Evolutionary conservation across 2,888 invertebrate species (phyloP).

Genomic region (Mylabris sibirica): DNA sequence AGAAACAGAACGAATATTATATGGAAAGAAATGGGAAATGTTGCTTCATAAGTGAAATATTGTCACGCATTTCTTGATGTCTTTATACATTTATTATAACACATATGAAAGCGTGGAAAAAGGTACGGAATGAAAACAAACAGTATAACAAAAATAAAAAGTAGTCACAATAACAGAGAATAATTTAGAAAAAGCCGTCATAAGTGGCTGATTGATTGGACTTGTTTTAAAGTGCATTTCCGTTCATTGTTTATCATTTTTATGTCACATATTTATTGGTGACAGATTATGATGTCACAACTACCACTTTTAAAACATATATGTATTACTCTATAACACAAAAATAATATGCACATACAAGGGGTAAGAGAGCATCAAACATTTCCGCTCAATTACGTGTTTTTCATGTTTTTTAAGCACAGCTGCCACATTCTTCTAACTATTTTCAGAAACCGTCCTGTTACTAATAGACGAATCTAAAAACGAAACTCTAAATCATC

Average conservation of each 20-base stretch:
- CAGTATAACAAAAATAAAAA: neutral
- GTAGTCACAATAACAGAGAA: conserved; percentile 10
- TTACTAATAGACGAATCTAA: neutral
- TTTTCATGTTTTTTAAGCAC: neutral
- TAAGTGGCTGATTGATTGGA: conserved; percentile 49
- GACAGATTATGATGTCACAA: conserved; percentile 10
- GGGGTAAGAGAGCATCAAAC: neutral
- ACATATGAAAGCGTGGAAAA: neutral
- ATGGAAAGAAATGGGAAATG: conserved; percentile 8
- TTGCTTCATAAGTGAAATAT: conserved; percentile 47
- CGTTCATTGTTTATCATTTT: conserved; percentile 44
- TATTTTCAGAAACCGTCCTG: neutral
- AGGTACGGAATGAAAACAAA: neutral
- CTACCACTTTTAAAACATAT: neutral
- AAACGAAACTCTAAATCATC: too few species aligned
- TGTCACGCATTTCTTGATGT: conserved; percentile 45
- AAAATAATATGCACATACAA: too few species aligned
- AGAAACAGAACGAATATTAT: neutral
- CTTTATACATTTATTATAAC: conserved; percentile 29
- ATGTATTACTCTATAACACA: neutral
- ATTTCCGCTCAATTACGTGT: neutral
- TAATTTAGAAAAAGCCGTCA: conserved; percentile 37
- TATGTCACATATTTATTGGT: conserved; percentile 20
- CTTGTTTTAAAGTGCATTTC: conserved; percentile 41
- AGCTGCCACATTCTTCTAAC: neutral